Conservation (phyloP, 2,797 vertebrate species). For the Prunella strophiata region DNA sequence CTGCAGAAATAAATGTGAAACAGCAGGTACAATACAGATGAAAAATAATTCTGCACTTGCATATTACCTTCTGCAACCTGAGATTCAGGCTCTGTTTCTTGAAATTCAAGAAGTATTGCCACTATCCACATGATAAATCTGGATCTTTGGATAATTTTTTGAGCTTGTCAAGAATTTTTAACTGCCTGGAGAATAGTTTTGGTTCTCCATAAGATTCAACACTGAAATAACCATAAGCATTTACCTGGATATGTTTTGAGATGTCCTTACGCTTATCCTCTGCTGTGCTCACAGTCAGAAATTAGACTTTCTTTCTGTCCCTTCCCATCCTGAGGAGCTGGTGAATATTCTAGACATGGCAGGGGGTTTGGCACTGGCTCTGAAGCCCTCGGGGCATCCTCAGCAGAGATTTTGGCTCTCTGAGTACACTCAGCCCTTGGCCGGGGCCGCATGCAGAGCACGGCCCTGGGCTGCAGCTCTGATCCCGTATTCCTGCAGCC, state of each 20-base stretch:
- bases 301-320: not conserved
- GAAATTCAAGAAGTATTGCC: not conserved
- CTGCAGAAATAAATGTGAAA: not conserved
- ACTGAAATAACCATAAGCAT: not conserved
- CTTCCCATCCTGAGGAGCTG: not conserved
- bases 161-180: not conserved
- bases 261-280: accelerated
- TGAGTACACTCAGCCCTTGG: not conserved
- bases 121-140: not conserved
- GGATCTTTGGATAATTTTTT: not conserved
- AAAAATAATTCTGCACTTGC: not conserved
- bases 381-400: accelerated
- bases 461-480: not conserved
- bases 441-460: not conserved
- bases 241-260: not conserved
- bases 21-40: not conserved
- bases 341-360: not conserved
- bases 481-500: not conserved
- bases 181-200: not conserved
- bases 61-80: not conserved
- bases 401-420: not conserved
- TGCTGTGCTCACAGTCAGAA: not conserved
- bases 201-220: not conserved
- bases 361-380: accelerated
- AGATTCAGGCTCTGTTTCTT: not conserved